These are phyloP conservation scores for Carollia perspicillata DNA, from an alignment of 2,113 vertebrate genomes.

Conservation along the genomic window DNA sequence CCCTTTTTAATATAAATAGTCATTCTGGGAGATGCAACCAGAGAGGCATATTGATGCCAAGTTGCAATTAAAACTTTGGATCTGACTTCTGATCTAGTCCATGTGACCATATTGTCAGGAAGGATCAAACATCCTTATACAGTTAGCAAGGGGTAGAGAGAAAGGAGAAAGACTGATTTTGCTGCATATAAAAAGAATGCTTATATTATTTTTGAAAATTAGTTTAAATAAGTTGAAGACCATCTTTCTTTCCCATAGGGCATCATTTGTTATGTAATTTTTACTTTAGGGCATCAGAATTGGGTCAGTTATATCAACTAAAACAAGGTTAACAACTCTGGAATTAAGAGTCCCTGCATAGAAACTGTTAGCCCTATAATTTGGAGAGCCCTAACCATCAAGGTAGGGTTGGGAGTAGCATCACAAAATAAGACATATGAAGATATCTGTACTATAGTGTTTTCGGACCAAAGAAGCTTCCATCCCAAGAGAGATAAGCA, in stretches of 20 bases:
- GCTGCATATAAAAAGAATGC: neutral
- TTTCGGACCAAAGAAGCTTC: neutral
- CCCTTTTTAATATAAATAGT: neutral
- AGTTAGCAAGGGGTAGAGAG: neutral
- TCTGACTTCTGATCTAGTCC: neutral
- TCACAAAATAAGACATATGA: neutral
- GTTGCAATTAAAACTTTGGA: neutral
- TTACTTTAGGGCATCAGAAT: neutral
- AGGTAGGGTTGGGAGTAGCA: neutral
- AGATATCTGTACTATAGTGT: neutral
- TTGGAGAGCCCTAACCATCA: neutral
- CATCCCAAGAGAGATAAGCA: neutral
- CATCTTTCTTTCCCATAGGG: neutral
- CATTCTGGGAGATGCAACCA: neutral
- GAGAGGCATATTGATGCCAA: neutral
- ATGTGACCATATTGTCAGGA: neutral
- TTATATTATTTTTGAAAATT: neutral
- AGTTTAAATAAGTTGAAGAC: neutral
- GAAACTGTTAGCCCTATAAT: neutral
- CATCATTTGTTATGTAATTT: neutral
- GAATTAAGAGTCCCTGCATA: neutral
- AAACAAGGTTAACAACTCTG: neutral
- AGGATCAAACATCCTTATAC: neutral
- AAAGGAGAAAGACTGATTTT: neutral
- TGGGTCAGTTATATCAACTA: neutral